Evolutionary conservation across 2,113 vertebrate genomes (phyloP).

Genomic region (Odontesthes bonariensis): DNA sequence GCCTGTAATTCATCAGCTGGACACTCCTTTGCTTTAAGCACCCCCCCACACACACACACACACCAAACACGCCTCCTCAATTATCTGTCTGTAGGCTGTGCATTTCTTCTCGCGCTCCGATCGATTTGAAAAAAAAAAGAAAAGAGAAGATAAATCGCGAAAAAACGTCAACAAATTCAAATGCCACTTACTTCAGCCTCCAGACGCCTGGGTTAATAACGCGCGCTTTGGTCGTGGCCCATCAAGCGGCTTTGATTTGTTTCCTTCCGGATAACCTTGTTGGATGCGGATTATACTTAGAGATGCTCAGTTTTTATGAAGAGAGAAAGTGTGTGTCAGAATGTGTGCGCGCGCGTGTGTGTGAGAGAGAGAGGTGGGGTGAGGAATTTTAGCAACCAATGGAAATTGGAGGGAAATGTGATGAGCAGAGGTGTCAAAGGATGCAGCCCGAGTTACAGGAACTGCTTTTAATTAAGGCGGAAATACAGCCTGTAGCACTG

Average conservation of each 20-base stretch:
- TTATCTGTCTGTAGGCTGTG: conserved; percentile 57
- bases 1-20: conserved; percentile 34
- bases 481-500: too few species aligned
- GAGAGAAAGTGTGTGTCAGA: conserved; percentile 12
- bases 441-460: conserved; percentile 21
- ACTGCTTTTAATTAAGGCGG: too few species aligned
- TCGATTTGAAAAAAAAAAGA: neutral
- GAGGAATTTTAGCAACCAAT: conserved; percentile 61
- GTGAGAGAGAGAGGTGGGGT: conserved; percentile 26
- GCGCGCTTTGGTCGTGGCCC: neutral
- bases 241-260: conserved; percentile 48
- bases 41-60: too few species aligned
- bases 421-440: conserved; percentile 42
- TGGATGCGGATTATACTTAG: conserved; percentile 59
- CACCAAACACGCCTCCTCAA: conserved; percentile 71
- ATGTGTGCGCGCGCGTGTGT: neutral
- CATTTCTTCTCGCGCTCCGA: conserved; percentile 22
- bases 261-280: conserved; percentile 50
- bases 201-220: conserved; percentile 4
- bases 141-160: neutral
- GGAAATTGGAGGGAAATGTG: conserved; percentile 55
- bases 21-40: too few species aligned
- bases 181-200: conserved; percentile 54
- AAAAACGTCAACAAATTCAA: neutral
- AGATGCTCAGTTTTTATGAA: conserved; percentile 66